phyloP scores from a whole-genome alignment of 2,888 invertebrate species.

The Agrotis exclamationis region DNA sequence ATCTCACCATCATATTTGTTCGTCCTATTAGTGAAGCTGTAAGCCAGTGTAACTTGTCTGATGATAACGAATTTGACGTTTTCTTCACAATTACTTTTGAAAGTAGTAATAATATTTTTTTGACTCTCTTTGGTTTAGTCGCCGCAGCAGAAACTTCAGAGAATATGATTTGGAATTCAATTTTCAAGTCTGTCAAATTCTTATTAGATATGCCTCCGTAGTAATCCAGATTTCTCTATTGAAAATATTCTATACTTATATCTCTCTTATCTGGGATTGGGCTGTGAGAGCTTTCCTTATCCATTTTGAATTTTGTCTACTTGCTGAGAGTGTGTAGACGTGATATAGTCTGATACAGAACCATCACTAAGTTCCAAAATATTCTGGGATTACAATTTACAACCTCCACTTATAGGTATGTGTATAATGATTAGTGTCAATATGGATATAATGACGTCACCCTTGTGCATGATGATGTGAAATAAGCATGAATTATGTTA shows the following conservation, averaged over 20 bases:
- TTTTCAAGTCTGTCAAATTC: no score
- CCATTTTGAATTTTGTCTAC: background rate
- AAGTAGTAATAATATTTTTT: no score
- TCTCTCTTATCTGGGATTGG: background rate
- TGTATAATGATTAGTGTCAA: conserved; percentile 42
- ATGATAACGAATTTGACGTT: background rate
- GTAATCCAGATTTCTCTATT: no score
- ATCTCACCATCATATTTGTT: conserved; percentile 10
- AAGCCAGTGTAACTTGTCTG: background rate
- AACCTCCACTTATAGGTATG: background rate
- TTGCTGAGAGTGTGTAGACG: background rate
- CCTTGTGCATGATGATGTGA: conserved; percentile 39
- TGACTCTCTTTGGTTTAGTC: background rate
- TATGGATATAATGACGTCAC: conserved; percentile 39
- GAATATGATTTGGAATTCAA: background rate
- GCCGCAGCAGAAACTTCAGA: background rate
- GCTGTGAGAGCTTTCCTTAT: background rate
- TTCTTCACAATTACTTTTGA: background rate
- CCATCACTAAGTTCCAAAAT: background rate
- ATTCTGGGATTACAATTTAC: background rate
- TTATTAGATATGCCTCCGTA: no score
- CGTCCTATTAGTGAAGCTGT: background rate
- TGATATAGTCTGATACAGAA: background rate
- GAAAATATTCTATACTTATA: no score
- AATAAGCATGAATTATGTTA: conserved; percentile 54